A percentile compares a stretch with the other conserved stretches of the same genome.
These are phyloP conservation scores for Apis florea DNA, from an alignment of 1,140 invertebrate species.

Conservation along the genomic window DNA sequence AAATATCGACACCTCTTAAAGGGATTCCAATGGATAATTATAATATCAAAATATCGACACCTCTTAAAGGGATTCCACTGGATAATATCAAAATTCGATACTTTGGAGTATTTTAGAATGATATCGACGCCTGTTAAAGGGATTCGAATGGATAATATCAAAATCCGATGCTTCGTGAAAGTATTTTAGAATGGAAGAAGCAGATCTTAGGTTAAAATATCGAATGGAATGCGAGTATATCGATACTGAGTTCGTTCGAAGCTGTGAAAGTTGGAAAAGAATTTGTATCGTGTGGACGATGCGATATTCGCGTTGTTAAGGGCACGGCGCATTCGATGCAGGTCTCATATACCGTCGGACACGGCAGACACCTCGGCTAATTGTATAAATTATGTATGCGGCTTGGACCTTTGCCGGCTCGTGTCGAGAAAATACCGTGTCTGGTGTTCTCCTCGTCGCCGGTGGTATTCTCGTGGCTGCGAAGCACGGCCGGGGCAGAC, in stretches of 20 bases:
- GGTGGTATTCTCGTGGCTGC: slow-evolving; percentile 7
- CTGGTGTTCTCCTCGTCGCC: slow-evolving; percentile 9
- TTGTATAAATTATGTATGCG: slow-evolving; percentile 70
- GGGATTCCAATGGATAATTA: no score
- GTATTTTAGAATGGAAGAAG: no score
- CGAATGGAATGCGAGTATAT: no score
- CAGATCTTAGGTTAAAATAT: no score
- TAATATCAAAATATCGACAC: not conserved
- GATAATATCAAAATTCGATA: no score
- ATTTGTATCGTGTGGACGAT: not conserved
- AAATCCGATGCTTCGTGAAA: no score
- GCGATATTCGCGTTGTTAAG: slow-evolving; percentile 7
- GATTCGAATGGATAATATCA: no score
- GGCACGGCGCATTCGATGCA: slow-evolving; percentile 30
- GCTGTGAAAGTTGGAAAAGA: slow-evolving; percentile 1
- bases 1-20: no score
- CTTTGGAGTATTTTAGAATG: no score
- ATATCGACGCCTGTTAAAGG: no score
- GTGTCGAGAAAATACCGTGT: slow-evolving; percentile 34
- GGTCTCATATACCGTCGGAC: slow-evolving; percentile 43
- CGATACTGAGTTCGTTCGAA: no score
- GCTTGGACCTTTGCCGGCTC: slow-evolving; percentile 53
- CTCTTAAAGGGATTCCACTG: no score
- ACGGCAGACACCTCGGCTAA: slow-evolving; percentile 61
- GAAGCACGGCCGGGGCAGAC: slow-evolving; percentile 11